Conservation (phyloP, 23 tunicate species). For the Ciona savignyi region DNA sequence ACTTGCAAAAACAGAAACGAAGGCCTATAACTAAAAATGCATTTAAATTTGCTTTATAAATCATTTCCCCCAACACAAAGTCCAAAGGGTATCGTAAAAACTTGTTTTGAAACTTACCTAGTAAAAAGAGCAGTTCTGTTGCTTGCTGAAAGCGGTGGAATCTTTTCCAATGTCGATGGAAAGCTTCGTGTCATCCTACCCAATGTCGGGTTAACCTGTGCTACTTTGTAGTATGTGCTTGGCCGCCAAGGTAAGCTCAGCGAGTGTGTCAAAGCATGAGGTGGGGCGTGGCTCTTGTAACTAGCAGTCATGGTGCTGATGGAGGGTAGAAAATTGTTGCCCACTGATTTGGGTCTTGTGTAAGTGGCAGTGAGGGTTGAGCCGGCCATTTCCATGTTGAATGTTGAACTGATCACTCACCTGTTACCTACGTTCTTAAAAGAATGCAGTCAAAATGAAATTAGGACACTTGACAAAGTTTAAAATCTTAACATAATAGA, state of each 20-base stretch:
- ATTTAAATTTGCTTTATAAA: too few relatives aligned
- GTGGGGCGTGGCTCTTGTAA: constrained; percentile 90
- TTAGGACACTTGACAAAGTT: too few relatives aligned
- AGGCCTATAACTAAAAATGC: too few relatives aligned
- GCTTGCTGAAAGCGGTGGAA: constrained; percentile 90
- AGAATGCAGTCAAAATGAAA: too few relatives aligned
- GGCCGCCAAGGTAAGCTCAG: constrained; percentile 93
- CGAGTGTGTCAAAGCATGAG: constrained; percentile 77
- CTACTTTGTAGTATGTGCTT: constrained; percentile 87
- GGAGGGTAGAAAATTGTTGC: constrained; percentile 80
- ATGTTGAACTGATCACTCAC: neutral
- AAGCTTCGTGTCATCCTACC: constrained; percentile 48
- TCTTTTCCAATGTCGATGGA: constrained; percentile 78
- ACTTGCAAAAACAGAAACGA: too few relatives aligned
- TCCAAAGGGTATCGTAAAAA: too few relatives aligned
- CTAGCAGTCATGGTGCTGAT: constrained; percentile 95
- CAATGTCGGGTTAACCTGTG: constrained; percentile 77
- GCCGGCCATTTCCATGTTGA: constrained; percentile 50
- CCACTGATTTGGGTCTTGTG: constrained; percentile 92
- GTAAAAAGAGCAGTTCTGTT: constrained; percentile 86
- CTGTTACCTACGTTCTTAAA: too few relatives aligned
- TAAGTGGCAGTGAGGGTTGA: constrained; percentile 99
- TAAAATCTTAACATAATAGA: too few relatives aligned
- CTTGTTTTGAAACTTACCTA: too few relatives aligned
- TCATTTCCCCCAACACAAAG: too few relatives aligned